A percentile compares a stretch with the other conserved stretches of the same genome.
Conservation (phyloP, 2,797 vertebrate genomes). For the Ptychadena robeensis region DNA sequence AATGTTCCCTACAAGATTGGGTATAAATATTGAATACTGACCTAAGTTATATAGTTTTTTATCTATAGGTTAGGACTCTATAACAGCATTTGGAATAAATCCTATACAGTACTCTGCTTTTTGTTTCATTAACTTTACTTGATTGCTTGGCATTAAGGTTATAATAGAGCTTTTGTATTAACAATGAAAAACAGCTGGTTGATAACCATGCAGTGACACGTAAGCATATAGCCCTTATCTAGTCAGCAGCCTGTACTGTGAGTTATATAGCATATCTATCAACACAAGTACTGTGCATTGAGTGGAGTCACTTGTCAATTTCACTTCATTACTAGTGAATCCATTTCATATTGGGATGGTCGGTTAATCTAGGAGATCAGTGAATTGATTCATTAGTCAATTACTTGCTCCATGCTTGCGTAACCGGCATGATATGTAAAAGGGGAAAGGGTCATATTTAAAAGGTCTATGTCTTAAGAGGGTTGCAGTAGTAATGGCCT, state of each 20-base stretch:
- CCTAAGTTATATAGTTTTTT: too few relatives aligned
- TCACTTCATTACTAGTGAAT: neutral
- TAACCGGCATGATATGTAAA: neutral
- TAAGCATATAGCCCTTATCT: neutral
- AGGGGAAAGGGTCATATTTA: neutral
- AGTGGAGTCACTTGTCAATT: constrained; percentile 24
- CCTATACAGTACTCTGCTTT: neutral
- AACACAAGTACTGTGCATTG: neutral
- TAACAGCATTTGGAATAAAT: too few relatives aligned
- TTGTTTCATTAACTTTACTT: neutral
- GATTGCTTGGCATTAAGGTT: constrained; percentile 3
- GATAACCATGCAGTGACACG: neutral
- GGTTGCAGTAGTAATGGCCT: too few relatives aligned
- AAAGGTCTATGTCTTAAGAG: neutral
- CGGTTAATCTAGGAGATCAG: constrained; percentile 24
- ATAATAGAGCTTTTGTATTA: constrained; percentile 9
- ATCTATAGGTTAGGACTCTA: too few relatives aligned
- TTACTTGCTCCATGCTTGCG: neutral
- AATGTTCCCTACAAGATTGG: too few relatives aligned
- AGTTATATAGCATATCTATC: neutral
- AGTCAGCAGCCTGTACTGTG: constrained; percentile 17
- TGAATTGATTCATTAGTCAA: constrained; percentile 19
- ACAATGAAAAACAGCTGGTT: neutral
- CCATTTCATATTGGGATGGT: constrained; percentile 3
- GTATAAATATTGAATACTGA: too few relatives aligned